Base-by-base conservation (phyloP, 2,888 invertebrate genomes). In the Folsomia candida region DNA sequence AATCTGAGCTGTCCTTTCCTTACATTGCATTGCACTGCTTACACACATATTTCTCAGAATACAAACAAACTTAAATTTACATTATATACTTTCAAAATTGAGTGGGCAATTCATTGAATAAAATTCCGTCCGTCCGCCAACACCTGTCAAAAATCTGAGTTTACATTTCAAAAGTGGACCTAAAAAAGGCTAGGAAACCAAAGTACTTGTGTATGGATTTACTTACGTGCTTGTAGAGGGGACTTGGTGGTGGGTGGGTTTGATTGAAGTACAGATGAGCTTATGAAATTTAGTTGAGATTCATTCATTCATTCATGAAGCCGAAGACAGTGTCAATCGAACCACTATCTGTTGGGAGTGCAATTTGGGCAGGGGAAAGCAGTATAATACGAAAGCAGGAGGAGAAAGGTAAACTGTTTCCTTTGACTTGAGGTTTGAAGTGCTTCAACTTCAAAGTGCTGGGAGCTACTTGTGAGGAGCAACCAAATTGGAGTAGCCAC, bases 341-440 rank as follows among this genome's bases (percentile, higher is more conserved):
- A 37, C 4, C 37, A 37, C 37, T 37, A 14, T 37, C 37, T 37
- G 37, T 37, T 4, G 4, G 6, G 37, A 9, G 37, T 37, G 6
- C 14, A 9, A 37, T 9, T 14, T 37, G 6, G 14, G 37, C 37
- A 37, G n/a, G n/a, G n/a, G n/a, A n/a, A n/a, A n/a, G n/a, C n/a
- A n/a, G n/a, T n/a, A n/a, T n/a, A n/a, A n/a, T n/a, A n/a, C n/a
- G n/a, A n/a, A 37, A 37, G 37, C 37, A 37, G 37, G 14, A 9
- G 37, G 37, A n/a, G n/a, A 54, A 20, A 20, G 22, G 54, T 18
- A 54, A 54, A 54, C 20, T 54, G 54, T 22, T 54, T 54, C n/a
- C 54, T 54, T 54, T 54, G 54, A 54, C 54, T 54, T 54, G 54
- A n/a, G 54, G 4, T 54, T 54, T 18, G 4, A 54, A 54, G 54